Base-by-base conservation (phyloP, 2,113 vertebrate species). In the Hippocampus zosterae region DNA sequence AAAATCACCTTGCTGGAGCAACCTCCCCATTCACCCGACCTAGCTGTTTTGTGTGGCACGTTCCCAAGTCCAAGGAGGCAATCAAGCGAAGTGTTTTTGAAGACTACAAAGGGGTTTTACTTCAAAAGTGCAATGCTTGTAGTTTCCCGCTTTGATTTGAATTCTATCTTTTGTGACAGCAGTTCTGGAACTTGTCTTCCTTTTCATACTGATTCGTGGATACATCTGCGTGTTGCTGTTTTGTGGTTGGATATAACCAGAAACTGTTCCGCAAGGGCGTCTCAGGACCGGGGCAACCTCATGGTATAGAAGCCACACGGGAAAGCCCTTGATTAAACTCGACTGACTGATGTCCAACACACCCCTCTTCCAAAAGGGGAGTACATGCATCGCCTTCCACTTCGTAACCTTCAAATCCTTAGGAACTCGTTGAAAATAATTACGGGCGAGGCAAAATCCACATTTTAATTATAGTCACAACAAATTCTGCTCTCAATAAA, bases 241-340 rank as follows among this genome's bases (percentile, higher is more conserved):
- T 27, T 16, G 63, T 44, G 68, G 73, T 74, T 77, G 82, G 55
- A 75, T 78, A 80, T 65, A 73, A 86, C 87, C 88, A 84, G 81
- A 80, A 56, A 63, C 76, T 67, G 66, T 71, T 83, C 81, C 81
- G 81, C 79, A 80, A 76, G 83, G 84, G 82, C 74, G 81, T 85
- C 75, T 81, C 59, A 75, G 71, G 62, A 79, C 65, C 74, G 72
- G 80, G 83, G 80, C 82, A 84, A 80, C 85, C 79, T 87, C 67
- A 80, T 73, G 77, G 76, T 75, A 72, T 73, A 75, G 80, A 80
- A 76, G 81, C 76, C 74, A 29, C 80, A 82, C 77, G 82, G 88
- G 86, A 88, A 88, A 88, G 60, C 83, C 88, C 80, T 84, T 81
- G 76, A 91, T 88, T 87, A 84, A 87, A 76, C 79, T 65, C 68